A percentile compares a stretch with the other conserved stretches of the same genome.
These are phyloP conservation scores for Dryobota labecula DNA, from an alignment of 2,888 invertebrate genomes.

Conservation along the genomic window DNA sequence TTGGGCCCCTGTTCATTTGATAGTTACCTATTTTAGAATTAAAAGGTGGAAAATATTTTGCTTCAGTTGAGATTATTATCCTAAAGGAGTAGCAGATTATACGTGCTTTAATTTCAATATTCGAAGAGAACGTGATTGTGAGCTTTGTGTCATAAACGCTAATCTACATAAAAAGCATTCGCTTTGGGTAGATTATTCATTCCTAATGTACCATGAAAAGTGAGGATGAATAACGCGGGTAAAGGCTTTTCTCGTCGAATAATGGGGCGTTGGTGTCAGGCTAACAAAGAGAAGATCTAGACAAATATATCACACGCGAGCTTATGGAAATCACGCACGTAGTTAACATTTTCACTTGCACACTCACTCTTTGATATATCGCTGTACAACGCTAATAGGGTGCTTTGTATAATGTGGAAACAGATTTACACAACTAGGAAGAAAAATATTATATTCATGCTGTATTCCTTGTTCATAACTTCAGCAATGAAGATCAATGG, in stretches of 20 bases:
- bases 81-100: background rate
- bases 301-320: conserved; percentile 77
- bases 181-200: conserved; percentile 6
- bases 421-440: conserved; percentile 17
- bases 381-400: conserved; percentile 49
- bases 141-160: conserved; percentile 7
- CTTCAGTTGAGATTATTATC: background rate
- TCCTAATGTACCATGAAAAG: conserved; percentile 35
- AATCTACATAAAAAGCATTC: background rate
- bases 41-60: background rate
- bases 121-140: background rate
- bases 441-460: background rate
- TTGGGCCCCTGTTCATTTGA: no score
- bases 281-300: conserved; percentile 79
- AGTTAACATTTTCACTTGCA: conserved; percentile 65
- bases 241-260: conserved; percentile 67
- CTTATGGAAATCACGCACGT: conserved; percentile 78
- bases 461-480: no score
- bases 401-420: conserved; percentile 40
- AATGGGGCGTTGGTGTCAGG: conserved; percentile 72
- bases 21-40: background rate
- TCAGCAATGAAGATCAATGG: background rate
- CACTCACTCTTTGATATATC: conserved; percentile 64
- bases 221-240: conserved; percentile 52
- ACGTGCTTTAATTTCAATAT: background rate